Evolutionary conservation across 2,113 vertebrate genomes (phyloP).

Genomic region (Cyanistes caeruleus): DNA sequence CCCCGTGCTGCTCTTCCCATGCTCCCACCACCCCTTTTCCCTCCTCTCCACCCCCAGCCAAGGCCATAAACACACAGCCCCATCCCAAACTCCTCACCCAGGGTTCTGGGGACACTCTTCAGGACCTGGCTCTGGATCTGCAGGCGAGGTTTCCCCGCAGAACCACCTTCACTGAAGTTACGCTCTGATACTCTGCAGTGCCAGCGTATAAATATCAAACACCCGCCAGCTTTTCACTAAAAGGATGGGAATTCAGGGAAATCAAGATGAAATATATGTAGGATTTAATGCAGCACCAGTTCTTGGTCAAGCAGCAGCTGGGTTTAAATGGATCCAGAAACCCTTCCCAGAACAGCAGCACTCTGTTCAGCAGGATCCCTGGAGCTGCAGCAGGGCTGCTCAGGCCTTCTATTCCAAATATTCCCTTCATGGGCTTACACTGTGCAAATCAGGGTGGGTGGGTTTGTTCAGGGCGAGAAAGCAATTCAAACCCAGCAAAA

Average conservation of each 20-base stretch:
- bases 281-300: not conserved
- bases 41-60: rapidly evolving
- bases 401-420: not conserved
- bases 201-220: not conserved
- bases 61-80: not conserved
- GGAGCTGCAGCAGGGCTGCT: not conserved
- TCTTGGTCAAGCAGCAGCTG: not conserved
- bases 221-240: not conserved
- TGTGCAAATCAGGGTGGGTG: not conserved
- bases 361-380: not conserved
- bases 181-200: not conserved
- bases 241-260: not conserved
- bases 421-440: rapidly evolving
- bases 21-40: no score
- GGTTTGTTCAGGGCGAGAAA: not conserved
- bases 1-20: not conserved
- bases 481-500: not conserved
- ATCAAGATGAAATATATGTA: not conserved
- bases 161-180: not conserved
- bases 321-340: not conserved
- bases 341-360: not conserved
- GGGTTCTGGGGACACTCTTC: not conserved
- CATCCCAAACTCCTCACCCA: not conserved
- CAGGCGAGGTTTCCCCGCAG: rapidly evolving
- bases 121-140: not conserved